Percentiles rank a stretch among this genome's conserved stretches.
These are phyloP conservation scores for Trachelus troglodyta DNA, from an alignment of 2,888 invertebrate species.

Conservation along the genomic window DNA sequence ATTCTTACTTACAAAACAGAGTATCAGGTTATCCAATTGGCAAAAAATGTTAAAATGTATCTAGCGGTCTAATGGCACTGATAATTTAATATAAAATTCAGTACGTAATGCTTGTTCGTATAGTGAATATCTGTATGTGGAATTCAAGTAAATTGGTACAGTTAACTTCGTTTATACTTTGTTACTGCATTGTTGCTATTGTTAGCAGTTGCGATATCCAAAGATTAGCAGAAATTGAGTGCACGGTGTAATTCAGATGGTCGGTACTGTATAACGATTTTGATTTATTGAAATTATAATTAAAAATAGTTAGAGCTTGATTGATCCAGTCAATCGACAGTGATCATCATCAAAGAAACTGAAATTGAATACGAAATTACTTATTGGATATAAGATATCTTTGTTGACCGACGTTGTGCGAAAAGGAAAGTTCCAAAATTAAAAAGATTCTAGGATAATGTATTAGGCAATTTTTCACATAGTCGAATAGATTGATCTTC, in stretches of 20 bases:
- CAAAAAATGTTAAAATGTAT: not conserved
- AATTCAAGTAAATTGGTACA: no score
- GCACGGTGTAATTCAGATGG: not conserved
- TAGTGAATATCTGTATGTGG: no score
- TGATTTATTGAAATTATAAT: not conserved
- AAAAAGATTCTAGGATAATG: no score
- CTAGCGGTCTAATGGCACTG: not conserved
- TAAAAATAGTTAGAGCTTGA: not conserved
- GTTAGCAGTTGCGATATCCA: not conserved
- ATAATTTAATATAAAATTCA: not conserved
- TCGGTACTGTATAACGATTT: not conserved
- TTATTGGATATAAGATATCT: no score
- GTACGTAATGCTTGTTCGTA: not conserved
- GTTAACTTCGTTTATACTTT: not conserved
- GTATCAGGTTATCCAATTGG: not conserved
- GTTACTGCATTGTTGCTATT: not conserved
- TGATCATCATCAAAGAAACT: not conserved
- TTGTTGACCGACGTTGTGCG: no score
- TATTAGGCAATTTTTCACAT: no score
- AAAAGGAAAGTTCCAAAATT: no score
- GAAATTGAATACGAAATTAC: not conserved
- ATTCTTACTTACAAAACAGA: not conserved
- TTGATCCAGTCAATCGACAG: not conserved
- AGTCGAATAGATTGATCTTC: not conserved
- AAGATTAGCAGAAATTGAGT: no score